Evolutionary conservation across 2,113 vertebrate genomes (phyloP), one percentile per base, ranked within the genome.

Genomic region (Desmodus rotundus): DNA sequence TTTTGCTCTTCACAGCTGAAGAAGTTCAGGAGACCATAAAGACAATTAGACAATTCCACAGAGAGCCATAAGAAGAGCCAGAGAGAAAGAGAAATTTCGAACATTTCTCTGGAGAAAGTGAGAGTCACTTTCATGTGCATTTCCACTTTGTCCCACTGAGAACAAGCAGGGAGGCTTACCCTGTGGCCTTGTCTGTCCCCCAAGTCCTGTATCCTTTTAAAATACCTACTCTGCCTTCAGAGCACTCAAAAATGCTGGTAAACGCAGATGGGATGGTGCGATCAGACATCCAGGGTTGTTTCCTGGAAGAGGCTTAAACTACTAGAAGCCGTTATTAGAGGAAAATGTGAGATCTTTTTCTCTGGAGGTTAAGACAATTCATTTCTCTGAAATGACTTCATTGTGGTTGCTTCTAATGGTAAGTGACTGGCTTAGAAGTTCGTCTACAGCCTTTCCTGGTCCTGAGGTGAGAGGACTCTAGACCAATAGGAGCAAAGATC

Each of bases 331-430:
- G 19, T 80, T 54, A 70, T 52, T 41, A 31, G 68, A 88, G 72
- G 74, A 84, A 94, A 94, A 74, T 28, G 1, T 83, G 76, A 68
- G 16, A 36, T 67, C 33, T n/a, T 87, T 95, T 72, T n/a, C 74
- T 72, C 47, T 70, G 33, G 91, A n/a, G 65, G 56, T 74, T 73
- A 80, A 83, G 56, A 88, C n/a, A 72, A 50, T 6, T 70, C 52
- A 73, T 90, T 92, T 94, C 63, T 72, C 76, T 74, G 70, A 63
- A 94, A 70, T 92, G 63, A 89, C 58, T 74, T 87, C 76, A 65
- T 47, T 50, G 81, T 77, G 61, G 58, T 87, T 68, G 41, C 36
- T 95, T 26, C 33, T 47, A 31, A 78, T 68, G 28, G 33, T 78
- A 63, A 83, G 22, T 38, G n/a, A 50, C 50, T 91, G 41, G 38